A percentile compares a stretch with the other conserved stretches of the same genome.
These are phyloP conservation scores for Polyergus mexicanus DNA, from an alignment of 1,140 invertebrate genomes.

Conservation along the genomic window DNA sequence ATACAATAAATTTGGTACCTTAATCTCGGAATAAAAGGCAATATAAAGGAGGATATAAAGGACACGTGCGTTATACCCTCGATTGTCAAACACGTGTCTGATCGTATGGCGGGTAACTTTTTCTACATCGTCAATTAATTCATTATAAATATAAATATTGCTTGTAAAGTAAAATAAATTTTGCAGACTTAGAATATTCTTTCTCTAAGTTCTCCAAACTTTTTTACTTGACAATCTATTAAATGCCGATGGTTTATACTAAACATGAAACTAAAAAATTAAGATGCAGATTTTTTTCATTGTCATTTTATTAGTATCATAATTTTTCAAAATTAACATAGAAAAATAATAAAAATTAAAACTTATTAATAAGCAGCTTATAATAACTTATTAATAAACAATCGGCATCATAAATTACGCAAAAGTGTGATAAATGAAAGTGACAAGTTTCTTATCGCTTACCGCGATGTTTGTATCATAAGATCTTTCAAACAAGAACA, in stretches of 20 bases:
- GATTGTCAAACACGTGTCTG: slow-evolving; percentile 61
- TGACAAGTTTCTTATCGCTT: background rate
- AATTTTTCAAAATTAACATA: background rate
- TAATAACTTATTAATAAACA: background rate
- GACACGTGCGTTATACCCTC: slow-evolving; percentile 64
- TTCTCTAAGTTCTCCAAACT: background rate
- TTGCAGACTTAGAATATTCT: background rate
- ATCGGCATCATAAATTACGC: background rate
- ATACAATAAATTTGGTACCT: slow-evolving; percentile 60
- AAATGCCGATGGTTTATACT: background rate
- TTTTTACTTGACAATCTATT: background rate
- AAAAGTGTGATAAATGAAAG: background rate
- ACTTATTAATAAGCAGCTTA: background rate
- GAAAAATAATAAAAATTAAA: background rate
- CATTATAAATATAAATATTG: slow-evolving; percentile 19
- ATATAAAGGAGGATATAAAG: slow-evolving; percentile 61
- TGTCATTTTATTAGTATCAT: background rate
- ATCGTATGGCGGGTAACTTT: slow-evolving; percentile 43
- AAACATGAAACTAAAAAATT: background rate
- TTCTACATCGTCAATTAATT: slow-evolving; percentile 40
- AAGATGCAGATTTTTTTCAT: background rate
- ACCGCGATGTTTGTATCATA: background rate
- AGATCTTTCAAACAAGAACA: background rate
- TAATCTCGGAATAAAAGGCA: slow-evolving; percentile 71
- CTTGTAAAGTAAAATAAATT: background rate